Evolutionary conservation across 2,113 vertebrate species (phyloP), one percentile per base, ranked within the genome.

Genomic region (Rynchops niger): DNA sequence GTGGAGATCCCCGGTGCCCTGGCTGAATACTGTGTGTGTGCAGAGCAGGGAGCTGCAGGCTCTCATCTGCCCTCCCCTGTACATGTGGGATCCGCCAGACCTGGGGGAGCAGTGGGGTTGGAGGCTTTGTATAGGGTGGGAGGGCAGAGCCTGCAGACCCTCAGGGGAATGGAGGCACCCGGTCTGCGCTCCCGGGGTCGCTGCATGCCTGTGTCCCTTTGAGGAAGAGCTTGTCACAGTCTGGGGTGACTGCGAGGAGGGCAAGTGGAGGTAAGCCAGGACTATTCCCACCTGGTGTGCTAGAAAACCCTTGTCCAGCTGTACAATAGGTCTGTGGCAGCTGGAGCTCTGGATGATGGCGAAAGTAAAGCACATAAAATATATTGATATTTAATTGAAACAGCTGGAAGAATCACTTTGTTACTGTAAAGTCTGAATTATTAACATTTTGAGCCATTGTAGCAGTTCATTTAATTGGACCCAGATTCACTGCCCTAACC

Each of bases 351-450:
- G 52, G 38, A 5, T 71, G 77, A 27, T 47, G 78, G 25, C 55
- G 58, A 82, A 71, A 53, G 40, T 79, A 92, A 74, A 47, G 14
- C 43, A 15, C 4, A 4, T 61, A 61, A 77, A 81, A 81, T 42
- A 17, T 29, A 15, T 11, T 42, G 50, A 21, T 72, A 30, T 45
- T 94, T 94, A 72, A 91, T 58, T 86, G 88, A 70, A 88, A 43
- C 79, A 83, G 40, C 18, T 79, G 62, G 34, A 76, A 63, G 36
- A 66, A 69, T 83, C 26, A 9, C 50, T 88, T 90, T 61, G 77
- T 88, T 86, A 27, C 86, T 77, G 38, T 59, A 79, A 90, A 93
- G 49, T n/a, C 56, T 80, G 92, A 88, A 66, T 95, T 88, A 72
- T 79, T 82, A 92, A 95, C 59, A 30, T 59, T 66, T 81, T 25